Evolutionary conservation across 2,888 invertebrate species (phyloP), one percentile per base, ranked within the genome.

Genomic region (Branchipolynoe longqiensis): DNA sequence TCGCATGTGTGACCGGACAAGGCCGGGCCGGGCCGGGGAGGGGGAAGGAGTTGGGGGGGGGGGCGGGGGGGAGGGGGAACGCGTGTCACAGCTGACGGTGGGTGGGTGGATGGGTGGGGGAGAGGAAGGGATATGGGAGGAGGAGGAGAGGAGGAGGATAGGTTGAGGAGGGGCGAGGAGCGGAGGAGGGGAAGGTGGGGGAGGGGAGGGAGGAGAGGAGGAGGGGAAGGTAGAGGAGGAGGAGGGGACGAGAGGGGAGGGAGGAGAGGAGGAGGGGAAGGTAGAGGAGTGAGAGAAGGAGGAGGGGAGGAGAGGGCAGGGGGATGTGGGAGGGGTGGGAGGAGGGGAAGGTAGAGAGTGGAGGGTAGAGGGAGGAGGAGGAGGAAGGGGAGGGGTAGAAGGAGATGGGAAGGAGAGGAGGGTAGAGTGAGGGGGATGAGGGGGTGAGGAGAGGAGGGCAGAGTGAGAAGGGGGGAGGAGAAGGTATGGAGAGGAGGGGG

Each of bases 381-480:
- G 58, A 58, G 58, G 58, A 58, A 25, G 58, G n/a, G 58, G 58
- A 58, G 58, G 58, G 4, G 58, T 8, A n/a, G 58, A n/a, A n/a
- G n/a, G n/a, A n/a, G n/a, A n/a, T n/a, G n/a, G n/a, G n/a, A n/a
- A n/a, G n/a, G n/a, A n/a, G n/a, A n/a, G n/a, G n/a, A n/a, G n/a
- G n/a, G n/a, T n/a, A n/a, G 56, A 25, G 56, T n/a, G 56, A 12
- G 56, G 56, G 18, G 8, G n/a, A 14, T 8, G n/a, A n/a, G 12
- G 2, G 2, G 73, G 22, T 25, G 36, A 1, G 33, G 6, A 4
- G 2, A 40, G 38, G 1, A 22, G 0, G 33, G 38, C 4, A 2
- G 73, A 36, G 73, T 2, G 33, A 28, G 73, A 4, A n/a, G 38
- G 31, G 73, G 36, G 3, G 64, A n/a, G 28, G 18, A n/a, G 62